phyloP scores from a whole-genome alignment of 2,888 invertebrate species.

The Macrosiphum euphorbiae region DNA sequence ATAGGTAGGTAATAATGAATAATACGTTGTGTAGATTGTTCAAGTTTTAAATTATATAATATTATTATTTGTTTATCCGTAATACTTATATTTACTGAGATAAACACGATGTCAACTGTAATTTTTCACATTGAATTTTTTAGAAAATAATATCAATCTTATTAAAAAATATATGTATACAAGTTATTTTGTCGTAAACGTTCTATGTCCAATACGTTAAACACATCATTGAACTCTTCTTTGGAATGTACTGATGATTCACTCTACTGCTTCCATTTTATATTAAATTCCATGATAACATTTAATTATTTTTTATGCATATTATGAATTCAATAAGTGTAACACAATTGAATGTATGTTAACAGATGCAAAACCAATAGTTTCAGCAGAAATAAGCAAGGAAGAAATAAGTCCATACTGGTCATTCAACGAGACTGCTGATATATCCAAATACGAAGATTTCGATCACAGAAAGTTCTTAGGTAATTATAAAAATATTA shows the following conservation, averaged over 20 bases:
- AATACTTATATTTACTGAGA: background rate
- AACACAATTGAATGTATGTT: constrained; percentile 19
- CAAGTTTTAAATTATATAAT: background rate
- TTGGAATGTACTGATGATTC: background rate
- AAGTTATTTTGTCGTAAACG: background rate
- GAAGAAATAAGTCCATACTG: constrained; percentile 68
- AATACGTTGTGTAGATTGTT: background rate
- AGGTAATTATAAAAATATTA: constrained; percentile 66
- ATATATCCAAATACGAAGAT: constrained; percentile 69
- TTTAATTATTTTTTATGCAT: background rate
- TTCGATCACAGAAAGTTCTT: constrained; percentile 69
- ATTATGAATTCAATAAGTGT: background rate
- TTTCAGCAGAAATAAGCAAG: constrained; percentile 23
- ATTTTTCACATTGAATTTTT: background rate
- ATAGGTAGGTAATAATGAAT: background rate
- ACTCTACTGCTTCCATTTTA: background rate
- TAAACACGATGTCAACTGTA: background rate
- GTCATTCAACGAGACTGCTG: constrained; percentile 69
- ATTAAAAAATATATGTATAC: background rate
- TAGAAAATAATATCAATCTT: background rate
- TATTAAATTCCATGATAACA: background rate
- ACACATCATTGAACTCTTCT: background rate
- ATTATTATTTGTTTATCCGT: background rate
- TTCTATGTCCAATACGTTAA: background rate
- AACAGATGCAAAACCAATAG: constrained; percentile 58